phyloP scores from a whole-genome alignment of 2,888 invertebrate genomes.

The Pseudococcus longispinus region DNA sequence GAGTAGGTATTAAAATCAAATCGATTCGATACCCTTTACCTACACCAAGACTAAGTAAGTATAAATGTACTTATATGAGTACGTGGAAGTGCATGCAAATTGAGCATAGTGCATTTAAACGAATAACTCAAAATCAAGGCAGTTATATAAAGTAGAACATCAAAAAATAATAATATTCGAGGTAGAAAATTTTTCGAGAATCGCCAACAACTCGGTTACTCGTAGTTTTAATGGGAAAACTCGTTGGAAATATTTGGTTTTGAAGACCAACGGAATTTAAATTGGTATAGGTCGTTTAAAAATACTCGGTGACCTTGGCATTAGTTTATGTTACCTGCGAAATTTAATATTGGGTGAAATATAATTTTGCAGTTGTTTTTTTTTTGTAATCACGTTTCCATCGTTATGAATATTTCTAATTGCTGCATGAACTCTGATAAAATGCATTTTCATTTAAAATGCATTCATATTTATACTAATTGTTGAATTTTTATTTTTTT shows the following conservation, averaged over 20 bases:
- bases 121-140: not conserved
- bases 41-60: not conserved
- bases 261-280: constrained; percentile 32
- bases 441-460: not conserved
- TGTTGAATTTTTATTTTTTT: too few relatives aligned
- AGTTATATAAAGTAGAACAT: not conserved
- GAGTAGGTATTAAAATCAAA: not conserved
- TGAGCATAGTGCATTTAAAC: not conserved
- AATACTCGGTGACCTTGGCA: constrained; percentile 43
- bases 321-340: constrained; percentile 16
- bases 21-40: not conserved
- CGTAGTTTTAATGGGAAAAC: not conserved
- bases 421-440: not conserved
- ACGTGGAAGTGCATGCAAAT: too few relatives aligned
- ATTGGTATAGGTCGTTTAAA: constrained; percentile 44
- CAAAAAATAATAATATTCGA: not conserved
- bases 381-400: not conserved
- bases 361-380: constrained; percentile 1
- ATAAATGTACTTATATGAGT: not conserved
- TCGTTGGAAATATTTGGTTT: constrained; percentile 1
- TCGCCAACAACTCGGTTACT: not conserved
- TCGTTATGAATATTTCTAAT: not conserved
- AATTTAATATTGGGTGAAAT: constrained; percentile 36
- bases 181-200: not conserved
- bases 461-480: too few relatives aligned